Base-by-base conservation (phyloP, 2,888 invertebrate species). In the Diarsia mendica region DNA sequence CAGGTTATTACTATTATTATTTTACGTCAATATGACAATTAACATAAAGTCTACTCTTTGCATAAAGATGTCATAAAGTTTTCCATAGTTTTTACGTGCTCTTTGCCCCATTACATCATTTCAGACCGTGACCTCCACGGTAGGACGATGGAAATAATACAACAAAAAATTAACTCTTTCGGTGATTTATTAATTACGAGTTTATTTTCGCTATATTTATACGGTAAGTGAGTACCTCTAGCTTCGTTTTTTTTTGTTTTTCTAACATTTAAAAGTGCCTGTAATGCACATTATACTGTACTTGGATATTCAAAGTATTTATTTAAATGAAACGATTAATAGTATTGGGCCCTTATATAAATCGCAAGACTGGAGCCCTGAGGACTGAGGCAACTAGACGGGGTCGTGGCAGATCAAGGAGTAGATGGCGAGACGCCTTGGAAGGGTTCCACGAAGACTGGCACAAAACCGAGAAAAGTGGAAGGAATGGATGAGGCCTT, bases 1-100 rank as follows among this genome's bases (percentile, higher is more conserved):
- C 5, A 6, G 5, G 5, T 0, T 39, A 39, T 39, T 8, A 39
- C 5, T 39, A 39, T 6, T 39, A 6, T 8, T 39, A 39, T 39
- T 39, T 79, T 66, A 44, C 58, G 68, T 78, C 66, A 67, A 39
- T 71, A 67, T 79, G 83, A 75, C 83, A 75, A 67, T 75, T 23
- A 51, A 9, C 65, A 39, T 68, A 53, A 23, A 77, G 4, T 46
- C 5, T 53, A 53, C 53, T n/a, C n/a, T 53, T 53, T 53, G 53
- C 53, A 13, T 53, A 58, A 23, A 77, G 4, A 23, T 53, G 49
- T 61, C 77, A 67, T 66, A 73, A 46, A 78, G 13, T 55, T 83
- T 70, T 75, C 63, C 58, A 82, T 70, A 69, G 53, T 33, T 15
- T 18, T 4, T 23, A 67, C 53, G 48, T 72, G 64, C 55, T 82